Base-by-base conservation (phyloP, 2,888 invertebrate genomes). In the Meiosimyza platycephala region DNA sequence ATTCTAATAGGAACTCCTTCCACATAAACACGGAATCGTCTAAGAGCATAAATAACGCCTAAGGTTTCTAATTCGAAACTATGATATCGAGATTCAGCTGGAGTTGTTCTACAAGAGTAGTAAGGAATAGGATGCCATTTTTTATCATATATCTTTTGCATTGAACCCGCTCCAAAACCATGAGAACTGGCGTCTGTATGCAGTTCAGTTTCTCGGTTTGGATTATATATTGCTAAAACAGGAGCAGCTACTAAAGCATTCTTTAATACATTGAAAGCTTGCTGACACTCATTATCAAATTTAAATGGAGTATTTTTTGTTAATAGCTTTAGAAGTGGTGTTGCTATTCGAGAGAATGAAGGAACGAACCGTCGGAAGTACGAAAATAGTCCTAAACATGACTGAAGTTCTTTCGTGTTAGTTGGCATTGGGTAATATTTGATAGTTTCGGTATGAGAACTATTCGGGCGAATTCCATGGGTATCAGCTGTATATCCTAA, bases 131-230 rank as follows among this genome's bases (percentile, higher is more conserved):
- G 84, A 64, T 81, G 80, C 4, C 80, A 75, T 55, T 76, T 74
- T 2, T 68, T 72, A 73, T 80, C 81, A 9, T 80, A 76, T 54
- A 72, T 72, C 33, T 74, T 73, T 72, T 81, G 80, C 64, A 85
- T 15, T 6, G 83, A 63, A 11, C 82, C 78, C 3, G 80, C 79
- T 16, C 82, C 84, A 60, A 80, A 76, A 0, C 84, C 84, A 1
- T 75, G 9, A 6, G 74, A 22, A 72, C 80, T 81, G 5, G 82
- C 82, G 75, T 84, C 83, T 3, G 81, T 82, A 71, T 85, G 83
- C 6, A 84, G 63, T 74, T 84, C 81, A 13, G n/a, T n/a, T n/a
- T n/a, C n/a, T n/a, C n/a, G n/a, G n/a, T n/a, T n/a, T n/a, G n/a
- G n/a, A n/a, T n/a, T n/a, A n/a, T n/a, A n/a, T n/a, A n/a, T n/a